phyloP scores from a whole-genome alignment of 92 coral and sea anemone species.

The Phenganax stokvisi region DNA sequence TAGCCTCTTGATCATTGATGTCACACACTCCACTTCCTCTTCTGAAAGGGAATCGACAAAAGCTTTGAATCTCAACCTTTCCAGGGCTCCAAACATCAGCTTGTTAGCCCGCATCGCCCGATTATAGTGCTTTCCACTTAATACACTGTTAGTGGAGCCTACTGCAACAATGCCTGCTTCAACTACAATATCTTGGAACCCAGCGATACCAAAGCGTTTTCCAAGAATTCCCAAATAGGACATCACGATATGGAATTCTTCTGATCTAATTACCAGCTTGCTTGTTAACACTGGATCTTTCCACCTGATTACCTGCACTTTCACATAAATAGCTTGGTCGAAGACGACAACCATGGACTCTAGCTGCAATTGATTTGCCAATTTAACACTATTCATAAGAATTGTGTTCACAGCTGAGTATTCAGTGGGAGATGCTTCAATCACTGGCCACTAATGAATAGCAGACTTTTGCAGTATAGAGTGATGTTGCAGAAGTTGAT shows the following conservation, averaged over 20 bases:
- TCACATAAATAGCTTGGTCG: neutral
- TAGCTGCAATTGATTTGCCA: too few species aligned
- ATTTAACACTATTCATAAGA: neutral
- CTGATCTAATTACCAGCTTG: neutral
- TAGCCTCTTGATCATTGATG: too few species aligned
- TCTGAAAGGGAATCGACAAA: neutral
- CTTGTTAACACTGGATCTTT: neutral
- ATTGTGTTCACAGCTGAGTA: neutral
- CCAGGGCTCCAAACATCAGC: neutral
- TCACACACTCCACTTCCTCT: neutral
- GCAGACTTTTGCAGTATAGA: slow-evolving; percentile 1
- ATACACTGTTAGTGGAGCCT: neutral
- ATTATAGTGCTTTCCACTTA: slow-evolving; percentile 6
- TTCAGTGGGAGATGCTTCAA: neutral
- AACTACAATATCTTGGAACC: neutral
- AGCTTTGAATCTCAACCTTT: neutral
- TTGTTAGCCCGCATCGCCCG: neutral
- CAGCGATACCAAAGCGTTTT: neutral
- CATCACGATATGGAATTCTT: neutral
- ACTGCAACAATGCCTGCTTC: neutral
- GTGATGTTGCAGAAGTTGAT: neutral
- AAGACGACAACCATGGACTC: neutral
- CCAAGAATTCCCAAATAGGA: neutral
- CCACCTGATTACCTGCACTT: neutral
- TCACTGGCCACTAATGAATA: neutral